Evolutionary conservation across 2,113 vertebrate genomes (phyloP).

Genomic region (Hemicordylus capensis): DNA sequence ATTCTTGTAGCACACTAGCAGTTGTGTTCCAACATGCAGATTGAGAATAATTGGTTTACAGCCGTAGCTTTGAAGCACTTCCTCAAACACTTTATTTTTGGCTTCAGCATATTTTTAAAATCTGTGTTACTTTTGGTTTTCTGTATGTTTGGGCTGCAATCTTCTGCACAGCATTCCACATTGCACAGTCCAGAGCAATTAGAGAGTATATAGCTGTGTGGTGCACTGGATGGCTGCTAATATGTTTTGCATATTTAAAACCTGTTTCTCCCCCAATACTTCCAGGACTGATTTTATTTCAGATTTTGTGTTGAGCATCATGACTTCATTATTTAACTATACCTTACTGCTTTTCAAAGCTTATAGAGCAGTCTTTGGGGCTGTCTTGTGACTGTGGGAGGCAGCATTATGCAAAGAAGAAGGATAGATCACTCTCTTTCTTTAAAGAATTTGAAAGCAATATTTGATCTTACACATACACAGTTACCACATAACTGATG

Average conservation of each 20-base stretch:
- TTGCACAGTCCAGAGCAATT: too few relatives aligned
- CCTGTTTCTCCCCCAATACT: background rate
- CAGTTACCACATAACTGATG: background rate
- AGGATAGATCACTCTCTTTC: background rate
- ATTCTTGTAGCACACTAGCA: background rate
- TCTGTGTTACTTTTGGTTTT: background rate
- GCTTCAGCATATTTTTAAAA: background rate
- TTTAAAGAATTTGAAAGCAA: background rate
- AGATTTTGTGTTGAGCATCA: background rate
- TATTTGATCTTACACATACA: background rate
- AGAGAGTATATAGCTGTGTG: too few relatives aligned
- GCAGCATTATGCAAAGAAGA: background rate
- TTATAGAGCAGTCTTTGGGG: background rate
- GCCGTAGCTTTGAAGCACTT: background rate
- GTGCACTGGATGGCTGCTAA: background rate
- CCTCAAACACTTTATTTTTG: background rate
- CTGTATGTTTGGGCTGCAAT: background rate
- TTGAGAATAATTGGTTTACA: background rate
- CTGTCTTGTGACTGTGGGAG: slow-evolving; percentile 1
- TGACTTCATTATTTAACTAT: background rate
- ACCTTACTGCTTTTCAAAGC: background rate
- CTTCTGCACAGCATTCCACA: too few relatives aligned
- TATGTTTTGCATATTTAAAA: background rate
- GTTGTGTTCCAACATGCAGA: background rate
- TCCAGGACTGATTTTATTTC: slow-evolving; percentile 13